Evolutionary conservation across 2,888 invertebrate genomes (phyloP), one percentile per base, ranked within the genome.

Genomic region (Melanargia galathea): DNA sequence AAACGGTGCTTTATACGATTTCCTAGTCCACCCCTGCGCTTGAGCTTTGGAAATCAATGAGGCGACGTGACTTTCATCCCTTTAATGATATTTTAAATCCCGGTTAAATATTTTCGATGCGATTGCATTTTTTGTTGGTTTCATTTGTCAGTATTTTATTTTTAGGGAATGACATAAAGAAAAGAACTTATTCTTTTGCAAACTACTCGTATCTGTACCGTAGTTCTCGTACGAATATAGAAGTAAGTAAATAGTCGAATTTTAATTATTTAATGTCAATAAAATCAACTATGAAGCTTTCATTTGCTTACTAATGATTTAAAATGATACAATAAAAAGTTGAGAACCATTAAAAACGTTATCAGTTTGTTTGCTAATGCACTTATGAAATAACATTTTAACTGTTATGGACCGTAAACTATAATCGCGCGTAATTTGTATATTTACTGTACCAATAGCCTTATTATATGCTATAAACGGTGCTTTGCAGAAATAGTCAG

Each of bases 1-100:
- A 79, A 79, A 79, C 75, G 73, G 69, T 69, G 71, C 77, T 74
- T 83, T 84, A 82, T 87, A 84, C 72, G 84, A 85, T 84, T 86
- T 84, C 84, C 80, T 57, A 77, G 63, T 66, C 70, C 78, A 80
- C 87, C 83, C 80, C 75, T 73, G 71, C 71, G 69, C 76, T 81
- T 78, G 76, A 82, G 84, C 80, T 87, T 84, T 79, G 81, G 80
- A 84, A 87, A 87, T 86, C 87, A 82, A 85, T 86, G 79, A 66
- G 30, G 33, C 59, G 58, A 48, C 38, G 54, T 65, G 65, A 65
- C 52, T 33, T 52, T 56, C 56, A 62, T 62, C 58, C 48, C 58
- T 65, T 49, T 40, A 56, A 59, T 35, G 26, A 20, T 40, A 48
- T 26, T 24, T 24, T 35, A 54, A 62, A 56, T 38, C 26, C 26